Conservation (phyloP, 2,797 vertebrate genomes). For the Ataeniobius toweri region DNA sequence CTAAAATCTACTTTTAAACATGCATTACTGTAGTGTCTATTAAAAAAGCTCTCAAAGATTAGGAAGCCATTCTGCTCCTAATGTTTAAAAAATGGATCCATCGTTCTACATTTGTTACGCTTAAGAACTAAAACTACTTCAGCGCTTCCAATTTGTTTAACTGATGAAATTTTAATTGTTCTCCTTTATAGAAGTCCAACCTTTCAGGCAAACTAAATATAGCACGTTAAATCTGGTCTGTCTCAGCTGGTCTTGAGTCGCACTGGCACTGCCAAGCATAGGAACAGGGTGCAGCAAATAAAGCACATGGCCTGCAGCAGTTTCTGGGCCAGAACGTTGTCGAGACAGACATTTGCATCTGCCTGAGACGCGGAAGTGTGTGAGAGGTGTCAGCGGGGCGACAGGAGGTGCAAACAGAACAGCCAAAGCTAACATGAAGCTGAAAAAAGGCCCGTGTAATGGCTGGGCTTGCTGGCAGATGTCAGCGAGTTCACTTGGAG, state of each 20-base stretch:
- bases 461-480: slow-evolving; percentile 17
- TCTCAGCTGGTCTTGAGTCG: slow-evolving; percentile 55
- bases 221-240: slow-evolving; percentile 32
- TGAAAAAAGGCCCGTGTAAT: slow-evolving; percentile 33
- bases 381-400: slow-evolving; percentile 49
- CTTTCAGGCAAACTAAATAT: slow-evolving; percentile 50
- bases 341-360: slow-evolving; percentile 73
- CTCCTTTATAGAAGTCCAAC: slow-evolving; percentile 24
- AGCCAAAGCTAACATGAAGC: slow-evolving; percentile 47
- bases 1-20: slow-evolving; percentile 65
- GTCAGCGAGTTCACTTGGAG: slow-evolving; percentile 37
- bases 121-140: neutral
- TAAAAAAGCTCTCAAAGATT: slow-evolving; percentile 17
- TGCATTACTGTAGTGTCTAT: slow-evolving; percentile 51
- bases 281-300: slow-evolving; percentile 50
- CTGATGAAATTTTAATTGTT: slow-evolving; percentile 42
- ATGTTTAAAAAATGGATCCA: slow-evolving; percentile 24
- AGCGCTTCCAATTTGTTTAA: slow-evolving; percentile 11
- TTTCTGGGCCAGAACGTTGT: slow-evolving; percentile 60
- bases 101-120: slow-evolving; percentile 21
- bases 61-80: slow-evolving; percentile 11
- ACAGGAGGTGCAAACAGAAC: slow-evolving; percentile 49
- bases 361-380: slow-evolving; percentile 58
- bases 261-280: slow-evolving; percentile 46
- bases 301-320: slow-evolving; percentile 55